These are phyloP conservation scores for Pterois miles DNA, from an alignment of 2,797 vertebrate genomes.

Conservation along the genomic window DNA sequence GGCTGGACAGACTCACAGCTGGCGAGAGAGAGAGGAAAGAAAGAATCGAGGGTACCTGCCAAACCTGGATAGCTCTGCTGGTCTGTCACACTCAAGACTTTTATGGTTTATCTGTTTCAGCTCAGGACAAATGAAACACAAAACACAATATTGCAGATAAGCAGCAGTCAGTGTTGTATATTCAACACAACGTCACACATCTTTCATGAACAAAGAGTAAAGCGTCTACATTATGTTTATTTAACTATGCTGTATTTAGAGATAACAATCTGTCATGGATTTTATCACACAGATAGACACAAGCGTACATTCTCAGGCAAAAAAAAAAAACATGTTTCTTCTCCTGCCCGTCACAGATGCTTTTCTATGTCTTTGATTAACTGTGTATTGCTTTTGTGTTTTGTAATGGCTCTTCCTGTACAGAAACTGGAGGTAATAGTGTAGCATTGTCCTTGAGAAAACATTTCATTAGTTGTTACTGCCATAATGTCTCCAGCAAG, in stretches of 20 bases:
- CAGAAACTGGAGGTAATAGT: neutral
- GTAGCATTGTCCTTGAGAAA: constrained; percentile 42
- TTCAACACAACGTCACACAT: constrained; percentile 8
- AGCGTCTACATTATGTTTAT: constrained; percentile 25
- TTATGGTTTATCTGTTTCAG: constrained; percentile 31
- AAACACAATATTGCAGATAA: constrained; percentile 20
- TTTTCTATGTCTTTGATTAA: constrained; percentile 10
- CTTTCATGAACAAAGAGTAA: constrained; percentile 9
- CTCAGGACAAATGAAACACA: constrained; percentile 15
- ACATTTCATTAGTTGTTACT: constrained; percentile 48
- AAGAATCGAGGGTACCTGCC: constrained; percentile 33
- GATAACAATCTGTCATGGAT: constrained; percentile 33
- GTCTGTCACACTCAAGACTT: constrained; percentile 23
- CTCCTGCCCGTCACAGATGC: neutral
- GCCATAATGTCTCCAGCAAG: constrained; percentile 41
- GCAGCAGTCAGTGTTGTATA: neutral
- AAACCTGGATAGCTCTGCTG: constrained; percentile 43
- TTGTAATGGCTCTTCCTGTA: neutral
- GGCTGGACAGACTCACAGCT: constrained; percentile 69
- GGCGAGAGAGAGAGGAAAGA: constrained; percentile 26
- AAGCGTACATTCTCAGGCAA: neutral
- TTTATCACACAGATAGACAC: constrained; percentile 20
- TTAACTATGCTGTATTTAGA: constrained; percentile 5
- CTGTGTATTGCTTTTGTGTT: neutral
- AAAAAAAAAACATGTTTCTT: constrained; percentile 21